Conservation (phyloP, 2,113 vertebrate species). For the Festucalex cinctus region DNA sequence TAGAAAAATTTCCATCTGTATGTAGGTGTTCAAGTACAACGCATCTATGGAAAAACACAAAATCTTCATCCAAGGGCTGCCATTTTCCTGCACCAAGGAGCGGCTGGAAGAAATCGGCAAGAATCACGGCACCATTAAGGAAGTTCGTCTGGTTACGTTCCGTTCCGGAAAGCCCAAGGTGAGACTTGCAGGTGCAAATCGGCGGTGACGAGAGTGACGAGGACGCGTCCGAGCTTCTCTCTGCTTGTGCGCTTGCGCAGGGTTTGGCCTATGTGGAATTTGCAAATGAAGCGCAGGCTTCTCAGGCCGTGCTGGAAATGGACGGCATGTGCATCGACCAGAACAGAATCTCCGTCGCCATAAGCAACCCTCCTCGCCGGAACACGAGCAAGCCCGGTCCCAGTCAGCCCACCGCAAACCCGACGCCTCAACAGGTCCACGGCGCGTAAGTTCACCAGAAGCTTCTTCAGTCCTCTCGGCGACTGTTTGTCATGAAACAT, state of each 20-base stretch:
- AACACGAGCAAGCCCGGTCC: constrained; percentile 67
- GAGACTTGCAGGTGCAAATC: neutral
- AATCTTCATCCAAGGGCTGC: constrained; percentile 90
- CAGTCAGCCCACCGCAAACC: constrained; percentile 32
- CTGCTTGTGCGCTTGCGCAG: constrained; percentile 59
- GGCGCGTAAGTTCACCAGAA: constrained; percentile 82
- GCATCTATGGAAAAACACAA: constrained; percentile 92
- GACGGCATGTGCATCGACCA: constrained; percentile 79
- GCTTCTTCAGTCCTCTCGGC: neutral
- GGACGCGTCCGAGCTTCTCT: neutral
- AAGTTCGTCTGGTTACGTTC: constrained; percentile 90
- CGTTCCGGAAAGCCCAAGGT: constrained; percentile 96
- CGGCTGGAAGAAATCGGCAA: constrained; percentile 84
- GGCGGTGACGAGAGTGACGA: neutral
- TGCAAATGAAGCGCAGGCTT: constrained; percentile 85
- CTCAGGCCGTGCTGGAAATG: constrained; percentile 90
- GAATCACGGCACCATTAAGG: constrained; percentile 82
- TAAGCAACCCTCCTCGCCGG: constrained; percentile 90
- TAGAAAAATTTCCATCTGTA: too few relatives aligned
- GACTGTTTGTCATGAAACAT: neutral
- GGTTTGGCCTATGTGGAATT: constrained; percentile 96
- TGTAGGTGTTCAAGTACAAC: constrained; percentile 91
- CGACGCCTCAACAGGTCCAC: constrained; percentile 69
- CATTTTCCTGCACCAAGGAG: constrained; percentile 87
- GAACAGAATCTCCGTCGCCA: constrained; percentile 85